Evolutionary conservation across 2,113 vertebrate species (phyloP), one percentile per base, ranked within the genome.

Genomic region (Orthonyx spaldingii): DNA sequence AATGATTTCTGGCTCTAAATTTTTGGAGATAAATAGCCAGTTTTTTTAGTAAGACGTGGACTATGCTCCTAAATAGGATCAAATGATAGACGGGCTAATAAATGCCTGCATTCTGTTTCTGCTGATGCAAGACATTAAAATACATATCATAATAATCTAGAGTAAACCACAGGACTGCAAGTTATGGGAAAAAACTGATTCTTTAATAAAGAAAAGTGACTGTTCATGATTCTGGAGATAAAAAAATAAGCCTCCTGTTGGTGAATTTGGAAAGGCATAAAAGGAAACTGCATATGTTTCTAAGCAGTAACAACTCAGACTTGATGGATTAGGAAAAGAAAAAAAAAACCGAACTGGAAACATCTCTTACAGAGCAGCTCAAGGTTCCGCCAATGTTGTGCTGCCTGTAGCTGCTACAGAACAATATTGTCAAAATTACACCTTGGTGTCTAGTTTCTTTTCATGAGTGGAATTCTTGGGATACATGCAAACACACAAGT

Each of bases 331-430:
- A 41, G 13, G 21, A 13, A 26, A 21, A 55, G n/a, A 33, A n/a
- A 49, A 33, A 39, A 44, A 21, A 55, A n/a, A 16, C 44, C 26
- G 4, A 7, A 57, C 11, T 26, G 26, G n/a, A 79, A 83, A 64
- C 21, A 17, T 32, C 3, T 55, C 47, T 64, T 68, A 44, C 9
- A 42, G 47, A 57, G 33, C 14, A 65, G 19, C 28, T 85, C 37
- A 64, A 27, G 15, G 32, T 88, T 87, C 13, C n/a, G 18, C 15
- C 35, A 42, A 4, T 0, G 0, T 42, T 9, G 11, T 49, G 6
- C 12, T 47, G 16, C 39, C 30, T 69, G 46, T 52, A 66, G 57
- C 26, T 85, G 39, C 68, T 74, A 17, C 33, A 64, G 10, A 56
- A 23, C 26, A 23, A 3, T 39, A 32, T 16, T 52, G 33, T 47